These are phyloP conservation scores for Pangasius mekongensis DNA, from an alignment of 2,797 vertebrate genomes.

Conservation along the genomic window DNA sequence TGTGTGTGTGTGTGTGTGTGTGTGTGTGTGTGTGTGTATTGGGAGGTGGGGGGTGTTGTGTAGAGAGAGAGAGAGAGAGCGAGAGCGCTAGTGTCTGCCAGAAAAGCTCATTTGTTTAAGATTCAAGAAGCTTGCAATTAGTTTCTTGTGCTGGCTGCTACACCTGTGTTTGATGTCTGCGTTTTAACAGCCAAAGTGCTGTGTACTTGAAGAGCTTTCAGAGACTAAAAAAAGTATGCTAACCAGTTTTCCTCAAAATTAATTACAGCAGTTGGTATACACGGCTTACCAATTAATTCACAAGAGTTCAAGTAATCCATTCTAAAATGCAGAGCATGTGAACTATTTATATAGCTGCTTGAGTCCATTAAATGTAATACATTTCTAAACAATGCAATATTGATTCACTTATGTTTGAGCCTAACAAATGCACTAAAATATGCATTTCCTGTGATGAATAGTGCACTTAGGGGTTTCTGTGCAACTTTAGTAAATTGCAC, in stretches of 20 bases:
- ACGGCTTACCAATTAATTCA: constrained; percentile 43
- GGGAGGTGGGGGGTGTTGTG: neutral
- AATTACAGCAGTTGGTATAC: constrained; percentile 41
- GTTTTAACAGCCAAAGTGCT: constrained; percentile 42
- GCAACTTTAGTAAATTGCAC: neutral
- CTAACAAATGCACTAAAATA: constrained; percentile 14
- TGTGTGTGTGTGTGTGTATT: no score
- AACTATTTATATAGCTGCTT: constrained; percentile 21
- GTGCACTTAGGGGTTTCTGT: neutral
- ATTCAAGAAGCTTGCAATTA: constrained; percentile 48
- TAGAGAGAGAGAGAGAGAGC: neutral
- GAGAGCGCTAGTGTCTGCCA: neutral
- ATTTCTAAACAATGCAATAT: constrained; percentile 30
- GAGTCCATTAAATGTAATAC: constrained; percentile 22
- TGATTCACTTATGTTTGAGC: constrained; percentile 24
- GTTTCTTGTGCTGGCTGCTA: constrained; percentile 45
- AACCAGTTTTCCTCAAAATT: constrained; percentile 40
- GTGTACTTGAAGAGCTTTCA: constrained; percentile 42
- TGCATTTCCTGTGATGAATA: constrained; percentile 8
- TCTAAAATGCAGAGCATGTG: neutral
- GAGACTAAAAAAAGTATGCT: constrained; percentile 26
- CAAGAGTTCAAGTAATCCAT: constrained; percentile 17
- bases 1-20: neutral
- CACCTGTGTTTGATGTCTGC: constrained; percentile 50
- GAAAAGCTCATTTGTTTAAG: constrained; percentile 36